A percentile compares a stretch with the other conserved stretches of the same genome.
Evolutionary conservation across 2,888 invertebrate species (phyloP).

Genomic region (Cremastobaeus sp.): DNA sequence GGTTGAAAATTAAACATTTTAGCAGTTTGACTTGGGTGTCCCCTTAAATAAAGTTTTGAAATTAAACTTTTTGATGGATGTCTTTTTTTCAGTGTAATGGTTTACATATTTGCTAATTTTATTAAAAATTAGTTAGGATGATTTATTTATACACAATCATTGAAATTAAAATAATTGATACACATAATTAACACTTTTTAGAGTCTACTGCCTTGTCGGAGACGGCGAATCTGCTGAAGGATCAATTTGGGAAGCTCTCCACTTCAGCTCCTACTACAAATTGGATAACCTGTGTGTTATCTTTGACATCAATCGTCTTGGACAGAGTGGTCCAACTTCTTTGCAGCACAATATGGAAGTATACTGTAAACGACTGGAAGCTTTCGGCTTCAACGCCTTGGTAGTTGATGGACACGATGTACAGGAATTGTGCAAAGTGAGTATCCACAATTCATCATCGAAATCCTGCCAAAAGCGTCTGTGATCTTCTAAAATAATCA

Average conservation of each 20-base stretch:
- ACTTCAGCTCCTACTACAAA: slow-evolving; percentile 96
- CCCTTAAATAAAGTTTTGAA: too few relatives aligned
- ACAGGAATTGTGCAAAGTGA: slow-evolving; percentile 88
- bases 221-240: slow-evolving; percentile 99
- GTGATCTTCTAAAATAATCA: too few relatives aligned
- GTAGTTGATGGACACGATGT: slow-evolving; percentile 98
- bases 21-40: too few relatives aligned
- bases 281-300: slow-evolving; percentile 98
- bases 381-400: slow-evolving; percentile 94
- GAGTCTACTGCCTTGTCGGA: slow-evolving; percentile 96
- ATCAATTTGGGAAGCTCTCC: slow-evolving; percentile 97
- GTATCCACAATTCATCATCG: too few relatives aligned
- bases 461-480: too few relatives aligned
- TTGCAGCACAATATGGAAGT: slow-evolving; percentile 94
- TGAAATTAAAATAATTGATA: too few relatives aligned
- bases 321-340: slow-evolving; percentile 97
- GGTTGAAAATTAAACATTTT: too few relatives aligned
- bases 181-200: slow-evolving; percentile 76
- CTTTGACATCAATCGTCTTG: slow-evolving; percentile 97
- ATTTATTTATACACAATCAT: too few relatives aligned
- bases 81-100: too few relatives aligned
- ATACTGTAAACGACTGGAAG: slow-evolving; percentile 90
- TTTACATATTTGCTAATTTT: too few relatives aligned
- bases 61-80: too few relatives aligned
- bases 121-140: too few relatives aligned